Percentiles rank a stretch among this genome's conserved stretches.
Conservation (phyloP, 2,797 vertebrate genomes). For the Iguana delicatissima region DNA sequence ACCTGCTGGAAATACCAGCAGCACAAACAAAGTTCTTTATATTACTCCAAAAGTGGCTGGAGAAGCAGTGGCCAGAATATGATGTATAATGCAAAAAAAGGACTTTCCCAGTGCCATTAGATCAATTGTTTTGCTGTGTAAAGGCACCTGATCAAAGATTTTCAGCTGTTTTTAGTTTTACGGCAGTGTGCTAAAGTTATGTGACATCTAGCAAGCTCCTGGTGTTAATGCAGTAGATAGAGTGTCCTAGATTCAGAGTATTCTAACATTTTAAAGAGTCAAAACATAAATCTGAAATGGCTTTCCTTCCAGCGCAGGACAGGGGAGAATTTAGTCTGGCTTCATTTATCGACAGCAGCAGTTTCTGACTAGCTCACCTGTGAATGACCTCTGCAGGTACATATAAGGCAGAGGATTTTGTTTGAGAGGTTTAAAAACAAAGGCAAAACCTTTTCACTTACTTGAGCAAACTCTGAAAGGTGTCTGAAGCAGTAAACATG, state of each 20-base stretch:
- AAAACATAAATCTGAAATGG: not conserved
- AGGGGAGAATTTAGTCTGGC: not conserved
- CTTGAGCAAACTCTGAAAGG: not conserved
- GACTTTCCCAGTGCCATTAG: not conserved
- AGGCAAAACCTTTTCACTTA: not conserved
- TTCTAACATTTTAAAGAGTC: not conserved
- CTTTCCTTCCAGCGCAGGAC: not conserved
- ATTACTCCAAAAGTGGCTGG: no score
- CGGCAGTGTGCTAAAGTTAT: not conserved
- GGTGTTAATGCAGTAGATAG: not conserved
- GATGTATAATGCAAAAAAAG: no score
- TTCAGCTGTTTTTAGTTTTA: not conserved
- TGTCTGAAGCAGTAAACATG: slow-evolving; percentile 4
- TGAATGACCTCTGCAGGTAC: not conserved
- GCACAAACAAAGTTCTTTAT: no score
- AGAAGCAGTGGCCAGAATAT: not conserved
- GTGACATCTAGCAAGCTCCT: not conserved
- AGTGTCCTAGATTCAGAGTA: not conserved
- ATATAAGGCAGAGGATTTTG: not conserved
- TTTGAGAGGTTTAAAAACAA: not conserved
- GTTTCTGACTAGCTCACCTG: not conserved
- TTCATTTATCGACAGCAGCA: not conserved
- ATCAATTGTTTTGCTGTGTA: not conserved
- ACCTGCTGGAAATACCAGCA: no score
- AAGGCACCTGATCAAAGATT: not conserved